Evolutionary conservation across 2,797 vertebrate species (phyloP).

Genomic region (Atherinosoma microstoma): DNA sequence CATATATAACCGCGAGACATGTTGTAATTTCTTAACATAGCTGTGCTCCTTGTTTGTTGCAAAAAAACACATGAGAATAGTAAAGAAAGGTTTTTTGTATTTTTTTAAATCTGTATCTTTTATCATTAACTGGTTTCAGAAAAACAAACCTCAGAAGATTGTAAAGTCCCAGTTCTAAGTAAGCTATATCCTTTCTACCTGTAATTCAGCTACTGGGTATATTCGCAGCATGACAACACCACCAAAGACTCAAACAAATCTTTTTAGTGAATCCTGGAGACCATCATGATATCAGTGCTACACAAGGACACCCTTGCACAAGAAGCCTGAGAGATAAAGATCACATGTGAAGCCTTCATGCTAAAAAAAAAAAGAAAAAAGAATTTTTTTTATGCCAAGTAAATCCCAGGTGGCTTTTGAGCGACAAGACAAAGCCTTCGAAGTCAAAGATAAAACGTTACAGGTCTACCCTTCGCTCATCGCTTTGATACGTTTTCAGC

Average conservation of each 20-base stretch:
- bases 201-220: constrained; percentile 32
- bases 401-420: constrained; percentile 50
- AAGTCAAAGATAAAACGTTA: constrained; percentile 48
- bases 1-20: too few species aligned
- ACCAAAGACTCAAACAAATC: constrained; percentile 25
- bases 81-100: too few species aligned
- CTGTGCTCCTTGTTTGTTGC: too few species aligned
- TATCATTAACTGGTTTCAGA: constrained; percentile 26
- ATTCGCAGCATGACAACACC: constrained; percentile 30
- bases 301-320: constrained; percentile 26
- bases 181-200: constrained; percentile 15
- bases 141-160: constrained; percentile 12
- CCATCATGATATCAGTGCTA: constrained; percentile 31
- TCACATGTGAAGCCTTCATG: constrained; percentile 45
- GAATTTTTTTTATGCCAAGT: not conserved
- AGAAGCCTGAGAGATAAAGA: constrained; percentile 45
- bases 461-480: constrained; percentile 19
- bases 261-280: constrained; percentile 26
- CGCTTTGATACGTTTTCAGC: constrained; percentile 29
- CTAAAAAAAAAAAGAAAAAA: not conserved
- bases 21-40: too few species aligned
- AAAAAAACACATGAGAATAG: too few species aligned
- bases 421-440: constrained; percentile 47
- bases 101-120: not conserved
- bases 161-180: constrained; percentile 18